phyloP scores from a whole-genome alignment of 2,113 vertebrate species.

The Neolamprologus cancellatus region DNA sequence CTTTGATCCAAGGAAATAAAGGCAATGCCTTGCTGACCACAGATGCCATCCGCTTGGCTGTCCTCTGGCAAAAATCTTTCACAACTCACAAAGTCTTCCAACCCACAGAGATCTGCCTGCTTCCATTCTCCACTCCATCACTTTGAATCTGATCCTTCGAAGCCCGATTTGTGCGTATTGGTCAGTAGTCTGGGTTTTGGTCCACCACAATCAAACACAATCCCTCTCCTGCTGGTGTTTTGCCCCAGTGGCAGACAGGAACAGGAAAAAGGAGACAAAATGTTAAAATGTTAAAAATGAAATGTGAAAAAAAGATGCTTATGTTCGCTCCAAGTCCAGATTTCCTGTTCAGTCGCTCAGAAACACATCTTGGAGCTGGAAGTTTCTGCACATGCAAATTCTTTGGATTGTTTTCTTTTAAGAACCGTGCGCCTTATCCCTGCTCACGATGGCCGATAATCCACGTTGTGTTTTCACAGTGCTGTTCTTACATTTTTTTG shows the following conservation, averaged over 20 bases:
- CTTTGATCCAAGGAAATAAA: conserved; percentile 57
- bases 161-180: conserved; percentile 30
- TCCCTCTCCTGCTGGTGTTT: conserved; percentile 26
- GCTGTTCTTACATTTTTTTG: neutral
- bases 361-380: conserved; percentile 20
- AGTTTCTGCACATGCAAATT: conserved; percentile 34
- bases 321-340: neutral
- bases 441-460: conserved; percentile 28
- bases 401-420: conserved; percentile 31
- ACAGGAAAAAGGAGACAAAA: conserved; percentile 19
- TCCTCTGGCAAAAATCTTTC: conserved; percentile 38
- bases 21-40: conserved; percentile 49
- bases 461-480: conserved; percentile 21
- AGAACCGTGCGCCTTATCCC: conserved; percentile 30
- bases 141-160: conserved; percentile 51
- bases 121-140: conserved; percentile 58
- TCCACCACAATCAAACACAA: conserved; percentile 54
- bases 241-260: conserved; percentile 15
- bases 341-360: conserved; percentile 2
- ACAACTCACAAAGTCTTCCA: conserved; percentile 42
- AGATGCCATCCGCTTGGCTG: conserved; percentile 56
- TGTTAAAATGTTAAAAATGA: conserved; percentile 26
- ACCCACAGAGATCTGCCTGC: conserved; percentile 59
- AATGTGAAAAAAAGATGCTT: conserved; percentile 2
- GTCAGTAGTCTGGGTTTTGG: conserved; percentile 48